Conservation (phyloP, 2,888 invertebrate genomes). For the Stenodera caucasica region DNA sequence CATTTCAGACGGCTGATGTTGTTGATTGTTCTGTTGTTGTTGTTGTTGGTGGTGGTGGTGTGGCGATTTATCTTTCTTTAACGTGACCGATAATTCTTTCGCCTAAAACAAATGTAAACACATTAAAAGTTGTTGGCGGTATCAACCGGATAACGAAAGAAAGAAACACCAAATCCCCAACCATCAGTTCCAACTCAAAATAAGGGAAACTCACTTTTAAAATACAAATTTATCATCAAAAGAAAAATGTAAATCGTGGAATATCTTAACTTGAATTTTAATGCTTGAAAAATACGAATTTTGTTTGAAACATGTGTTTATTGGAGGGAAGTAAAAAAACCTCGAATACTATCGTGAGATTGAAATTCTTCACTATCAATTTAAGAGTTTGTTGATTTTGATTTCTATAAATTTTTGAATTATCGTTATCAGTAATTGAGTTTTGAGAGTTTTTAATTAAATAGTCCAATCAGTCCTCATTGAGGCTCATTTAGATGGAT, state of each 20-base stretch:
- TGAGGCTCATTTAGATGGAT: neutral
- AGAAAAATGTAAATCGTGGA: neutral
- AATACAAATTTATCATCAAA: neutral
- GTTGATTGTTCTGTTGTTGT: constrained; percentile 37
- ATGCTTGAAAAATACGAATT: neutral
- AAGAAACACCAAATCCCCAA: constrained; percentile 16
- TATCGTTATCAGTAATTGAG: neutral
- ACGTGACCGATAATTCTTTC: constrained; percentile 51
- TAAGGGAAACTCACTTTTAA: neutral
- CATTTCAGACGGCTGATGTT: constrained; percentile 53
- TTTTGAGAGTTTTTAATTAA: neutral
- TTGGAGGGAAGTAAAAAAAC: neutral
- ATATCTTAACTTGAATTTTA: neutral
- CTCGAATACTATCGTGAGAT: constrained; percentile 1
- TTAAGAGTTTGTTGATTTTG: too few relatives aligned
- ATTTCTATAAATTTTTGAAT: too few relatives aligned
- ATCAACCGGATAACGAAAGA: constrained; percentile 17
- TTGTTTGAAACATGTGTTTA: too few relatives aligned
- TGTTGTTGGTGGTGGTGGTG: constrained; percentile 19
- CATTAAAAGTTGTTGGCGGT: constrained; percentile 21
- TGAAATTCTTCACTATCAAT: neutral
- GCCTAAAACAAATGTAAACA: constrained; percentile 45
- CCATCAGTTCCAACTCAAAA: constrained; percentile 3
- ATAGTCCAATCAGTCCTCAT: neutral
- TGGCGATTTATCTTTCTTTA: constrained; percentile 47